phyloP scores from a whole-genome alignment of 2,888 invertebrate species.

The Cecidostiba fungosa region DNA sequence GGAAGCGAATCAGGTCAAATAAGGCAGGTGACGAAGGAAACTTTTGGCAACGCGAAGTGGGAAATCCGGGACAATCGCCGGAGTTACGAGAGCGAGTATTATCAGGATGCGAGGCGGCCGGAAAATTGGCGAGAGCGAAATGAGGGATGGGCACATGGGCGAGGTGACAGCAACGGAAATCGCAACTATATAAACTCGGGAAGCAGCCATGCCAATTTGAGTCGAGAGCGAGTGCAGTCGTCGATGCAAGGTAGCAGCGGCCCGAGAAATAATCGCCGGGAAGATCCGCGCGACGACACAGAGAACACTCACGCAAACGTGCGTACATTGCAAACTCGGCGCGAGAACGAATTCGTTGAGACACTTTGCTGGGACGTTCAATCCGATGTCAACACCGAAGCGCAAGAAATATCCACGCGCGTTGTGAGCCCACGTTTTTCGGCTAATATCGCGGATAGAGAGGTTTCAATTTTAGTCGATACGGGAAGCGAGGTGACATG shows the following conservation, averaged over 20 bases:
- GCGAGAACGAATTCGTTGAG: conserved; percentile 8
- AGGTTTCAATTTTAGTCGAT: conserved; percentile 1
- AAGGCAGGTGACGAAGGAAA: not conserved
- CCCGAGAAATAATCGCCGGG: not conserved
- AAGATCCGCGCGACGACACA: not conserved
- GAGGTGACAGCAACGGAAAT: not conserved
- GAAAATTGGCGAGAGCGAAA: not conserved
- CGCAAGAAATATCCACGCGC: not conserved
- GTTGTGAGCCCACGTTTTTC: conserved; percentile 23
- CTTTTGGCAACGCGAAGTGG: too few relatives aligned
- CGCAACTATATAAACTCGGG: not conserved
- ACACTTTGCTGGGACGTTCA: conserved; percentile 43
- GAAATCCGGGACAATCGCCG: too few relatives aligned
- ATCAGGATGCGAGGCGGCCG: not conserved
- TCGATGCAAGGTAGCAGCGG: not conserved
- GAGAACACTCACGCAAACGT: not conserved
- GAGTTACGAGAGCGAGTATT: too few relatives aligned
- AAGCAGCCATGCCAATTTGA: not conserved
- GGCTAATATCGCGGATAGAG: not conserved
- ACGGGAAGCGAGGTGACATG: conserved; percentile 48
- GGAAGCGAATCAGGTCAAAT: not conserved
- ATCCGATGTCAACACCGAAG: not conserved
- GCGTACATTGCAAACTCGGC: not conserved
- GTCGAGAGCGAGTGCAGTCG: not conserved
- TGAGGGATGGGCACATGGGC: not conserved